phyloP scores from a whole-genome alignment of 2,797 vertebrate genomes.

The Astyanax mexicanus region DNA sequence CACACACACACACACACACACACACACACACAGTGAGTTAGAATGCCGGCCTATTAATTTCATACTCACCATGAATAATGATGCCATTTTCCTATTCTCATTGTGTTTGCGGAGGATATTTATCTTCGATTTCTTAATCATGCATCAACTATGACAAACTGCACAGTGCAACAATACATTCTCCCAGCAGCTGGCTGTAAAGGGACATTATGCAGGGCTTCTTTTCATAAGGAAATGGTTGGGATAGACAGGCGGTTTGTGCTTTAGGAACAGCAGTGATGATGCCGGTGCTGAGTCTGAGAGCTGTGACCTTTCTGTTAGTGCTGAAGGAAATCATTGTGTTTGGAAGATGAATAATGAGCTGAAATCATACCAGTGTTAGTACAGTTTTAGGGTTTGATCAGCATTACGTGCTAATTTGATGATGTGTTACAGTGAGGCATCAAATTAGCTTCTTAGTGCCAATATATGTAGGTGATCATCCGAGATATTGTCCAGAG shows the following conservation, averaged over 20 bases:
- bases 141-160: conserved; percentile 59
- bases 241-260: not conserved
- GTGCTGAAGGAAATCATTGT: not conserved
- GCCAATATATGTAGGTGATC: not conserved
- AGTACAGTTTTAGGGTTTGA: not conserved
- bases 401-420: not conserved
- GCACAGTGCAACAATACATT: conserved; percentile 27
- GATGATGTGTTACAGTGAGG: not conserved
- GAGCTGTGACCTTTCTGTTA: not conserved
- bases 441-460: not conserved
- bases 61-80: conserved; percentile 69
- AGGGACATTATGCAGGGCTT: not conserved
- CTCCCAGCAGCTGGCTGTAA: not conserved
- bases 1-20: conserved; percentile 60
- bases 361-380: not conserved
- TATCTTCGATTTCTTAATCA: conserved; percentile 74
- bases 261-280: not conserved
- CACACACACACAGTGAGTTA: conserved; percentile 54
- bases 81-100: conserved; percentile 63
- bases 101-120: conserved; percentile 66
- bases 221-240: not conserved
- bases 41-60: conserved; percentile 70
- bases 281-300: not conserved
- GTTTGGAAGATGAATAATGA: conserved; percentile 5
- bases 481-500: not conserved